Evolutionary conservation across 2,797 vertebrate species (phyloP), one percentile per base, ranked within the genome.

Genomic region (Leptatherina wallacei): DNA sequence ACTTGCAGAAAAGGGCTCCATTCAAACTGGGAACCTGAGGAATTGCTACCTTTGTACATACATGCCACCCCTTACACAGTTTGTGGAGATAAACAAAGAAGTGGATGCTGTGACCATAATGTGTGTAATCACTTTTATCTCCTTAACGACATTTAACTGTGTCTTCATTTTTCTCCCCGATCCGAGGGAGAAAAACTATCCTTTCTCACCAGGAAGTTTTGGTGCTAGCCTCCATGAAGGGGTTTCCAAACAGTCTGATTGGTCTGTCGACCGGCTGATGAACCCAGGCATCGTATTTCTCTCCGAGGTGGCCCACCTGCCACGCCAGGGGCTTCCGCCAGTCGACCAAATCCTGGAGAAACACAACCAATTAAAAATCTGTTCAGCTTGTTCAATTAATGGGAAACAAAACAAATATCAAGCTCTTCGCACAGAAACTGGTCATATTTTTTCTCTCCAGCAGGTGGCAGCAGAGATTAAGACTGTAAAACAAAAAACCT

Each of bases 231-330:
- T 99, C 98, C 0, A 99, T 13, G 52, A 99, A 69, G 65, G 97
- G 91, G 0, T 96, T 98, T 51, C 96, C 94, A 84, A 99, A 99
- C 75, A 99, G 95, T 75, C 98, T 94, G 82, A 99, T 98, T 3
- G 97, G 97, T 56, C 96, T 92, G 82, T 96, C 95, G 32, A 99
- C 97, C 0, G 98, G 98, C 85, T 99, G 97, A 83, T 99, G 98
- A 35, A 99, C 97, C 98, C 98, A 99, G 0, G 97, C 95, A 0
- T 99, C 96, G 0, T 99, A 99, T 71, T 97, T 97, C 88, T 99
- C 98, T 24, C 96, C 93, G 6, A 99, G 88, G 84, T 96, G 82
- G 59, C 98, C 98, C 14, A 99, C 98, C 89, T 99, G 98, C 98
- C 98, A 99, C 5, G 98, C 95, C 63, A 99, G 87, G 4, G 98